Evolutionary conservation across 2,113 vertebrate genomes (phyloP).

Genomic region (Neolamprologus falcicula): DNA sequence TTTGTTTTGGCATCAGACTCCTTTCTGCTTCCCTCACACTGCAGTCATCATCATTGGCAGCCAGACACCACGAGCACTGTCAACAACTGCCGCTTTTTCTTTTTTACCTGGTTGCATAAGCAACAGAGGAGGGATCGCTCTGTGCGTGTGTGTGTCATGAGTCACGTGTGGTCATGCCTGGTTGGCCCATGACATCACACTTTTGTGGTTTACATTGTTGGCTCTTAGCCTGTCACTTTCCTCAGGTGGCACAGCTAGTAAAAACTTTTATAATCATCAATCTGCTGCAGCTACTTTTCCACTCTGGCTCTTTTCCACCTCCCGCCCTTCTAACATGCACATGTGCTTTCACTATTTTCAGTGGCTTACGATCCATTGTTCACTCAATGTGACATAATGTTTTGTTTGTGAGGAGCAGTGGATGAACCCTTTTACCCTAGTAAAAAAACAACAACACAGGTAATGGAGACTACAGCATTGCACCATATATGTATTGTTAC

Average conservation of each 20-base stretch:
- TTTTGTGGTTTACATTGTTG: conserved; percentile 26
- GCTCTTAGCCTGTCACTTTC: neutral
- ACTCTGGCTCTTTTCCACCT: neutral
- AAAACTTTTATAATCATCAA: neutral
- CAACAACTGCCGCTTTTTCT: conserved; percentile 41
- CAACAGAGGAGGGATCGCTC: neutral
- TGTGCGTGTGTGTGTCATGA: neutral
- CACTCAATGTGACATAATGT: neutral
- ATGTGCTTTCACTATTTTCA: neutral
- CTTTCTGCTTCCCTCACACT: conserved; percentile 2
- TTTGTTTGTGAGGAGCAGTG: neutral
- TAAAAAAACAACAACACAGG: neutral
- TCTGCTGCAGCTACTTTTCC: neutral
- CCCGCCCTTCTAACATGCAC: neutral
- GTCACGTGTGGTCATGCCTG: conserved; percentile 6
- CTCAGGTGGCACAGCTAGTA: neutral
- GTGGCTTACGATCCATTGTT: neutral
- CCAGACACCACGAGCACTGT: conserved; percentile 10
- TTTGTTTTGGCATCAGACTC: conserved; percentile 26
- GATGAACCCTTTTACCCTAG: neutral
- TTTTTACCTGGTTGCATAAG: conserved; percentile 30
- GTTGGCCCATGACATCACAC: conserved; percentile 35
- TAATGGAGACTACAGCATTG: neutral
- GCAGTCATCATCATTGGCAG: conserved; percentile 6
- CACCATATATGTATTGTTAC: neutral